Base-by-base conservation (phyloP, 1,140 invertebrate species). In the Dryas iulia region DNA sequence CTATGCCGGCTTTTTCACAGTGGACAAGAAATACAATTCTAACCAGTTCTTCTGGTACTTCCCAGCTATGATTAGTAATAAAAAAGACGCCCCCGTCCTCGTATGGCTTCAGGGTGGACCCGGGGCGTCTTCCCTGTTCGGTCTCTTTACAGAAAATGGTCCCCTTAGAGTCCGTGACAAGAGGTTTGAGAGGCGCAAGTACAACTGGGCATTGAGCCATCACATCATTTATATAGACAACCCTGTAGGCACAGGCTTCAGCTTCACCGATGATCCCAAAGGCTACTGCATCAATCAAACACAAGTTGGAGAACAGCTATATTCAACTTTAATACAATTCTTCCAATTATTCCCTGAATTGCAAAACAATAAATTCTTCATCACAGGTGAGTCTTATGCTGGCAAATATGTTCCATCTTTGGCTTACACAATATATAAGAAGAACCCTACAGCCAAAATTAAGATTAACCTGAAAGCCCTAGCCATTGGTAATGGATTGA, bases 371-470 rank as follows among this genome's bases (percentile, higher is more conserved):
- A 94, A 95, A 31, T 96, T 97, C 75, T 97, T 94, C 90, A 94
- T 98, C 0, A 95, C 95, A 2, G 97, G 97, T 0, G 97, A 98
- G 90, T 98, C 97, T 11, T 98, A 98, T 88, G 97, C 94, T 10
- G 97, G 97, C 3, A 96, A 96, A 82, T 97, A 97, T 92, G 94
- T 97, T 0, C 96, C 97, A n/a, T 95, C 96, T 0, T 82, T 97
- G 12, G 94, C 94, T 0, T 94, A 96, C 79, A 94, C 95, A 14
- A 97, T 98, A 57, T 95, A 97, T 79, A 92, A 93, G 35, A 94
- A 91, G 47, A 94, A 86, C 75, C 89, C 70, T 60, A 72, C 71
- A 35, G 92, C 94, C 7, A 82, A 93, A 59, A 73, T 92, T 6
- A 94, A 94, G 68, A 94, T 95, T 2, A 95, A 95, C 73, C 79